Base-by-base conservation (phyloP, 2,888 invertebrate genomes). In the Epicampocera succincta region DNA sequence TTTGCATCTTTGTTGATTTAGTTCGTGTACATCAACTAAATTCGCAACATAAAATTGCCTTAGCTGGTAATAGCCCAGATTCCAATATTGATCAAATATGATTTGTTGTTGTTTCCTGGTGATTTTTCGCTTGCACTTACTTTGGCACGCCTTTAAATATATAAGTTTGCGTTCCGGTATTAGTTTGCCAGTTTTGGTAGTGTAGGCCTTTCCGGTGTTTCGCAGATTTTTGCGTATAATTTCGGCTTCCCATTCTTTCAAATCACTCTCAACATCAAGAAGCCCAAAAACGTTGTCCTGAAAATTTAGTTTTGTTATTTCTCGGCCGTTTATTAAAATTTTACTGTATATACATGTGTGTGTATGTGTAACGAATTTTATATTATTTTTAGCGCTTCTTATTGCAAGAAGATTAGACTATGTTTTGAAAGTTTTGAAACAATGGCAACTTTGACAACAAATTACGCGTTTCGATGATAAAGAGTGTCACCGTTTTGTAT, bases 231-330 rank as follows among this genome's bases (percentile, higher is more conserved):
- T 29, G 9, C 56, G 33, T 15, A 4, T 8, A 15, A 0, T 56
- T 33, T 56, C 33, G 1, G 56, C 8, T 17, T 6, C 9, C 29
- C 12, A n/a, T 56, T n/a, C 4, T 17, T 56, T 5, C 33, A 33
- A 33, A n/a, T 21, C 29, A 33, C 13, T 6, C 25, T 52, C 52
- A 48, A 52, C 6, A n/a, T 52, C 25, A 52, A 52, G 12, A 1
- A 33, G 3, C 33, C 33, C 56, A 33, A 6, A 11, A 29, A 9
- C 4, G 33, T 33, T 2, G 6, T 15, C 56, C 56, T 56, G 33
- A 25, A 56, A 56, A 56, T 25, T 52, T 52, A 52, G 11, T 52
- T 52, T n/a, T 29, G n/a, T 52, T 52, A 48, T 19, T 19, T 52
- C n/a, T 52, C 13, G 21, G 1, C 17, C n/a, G 9, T 11, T 17